These are phyloP conservation scores for Sciaenops ocellatus DNA, from an alignment of 2,797 vertebrate species.

Conservation along the genomic window DNA sequence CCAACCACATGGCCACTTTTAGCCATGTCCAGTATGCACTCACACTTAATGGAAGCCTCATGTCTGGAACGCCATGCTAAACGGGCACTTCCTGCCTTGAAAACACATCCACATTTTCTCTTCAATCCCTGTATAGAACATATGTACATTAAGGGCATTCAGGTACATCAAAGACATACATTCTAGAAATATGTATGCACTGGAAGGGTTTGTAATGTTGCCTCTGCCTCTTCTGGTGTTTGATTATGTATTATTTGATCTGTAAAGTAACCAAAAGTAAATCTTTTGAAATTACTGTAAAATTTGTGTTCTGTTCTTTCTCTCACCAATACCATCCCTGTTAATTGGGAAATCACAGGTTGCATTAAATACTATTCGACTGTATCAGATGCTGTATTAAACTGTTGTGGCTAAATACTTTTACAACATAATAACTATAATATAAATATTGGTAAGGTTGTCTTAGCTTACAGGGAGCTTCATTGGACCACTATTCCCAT, in stretches of 20 bases:
- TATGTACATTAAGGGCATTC: background rate
- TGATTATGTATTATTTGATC: background rate
- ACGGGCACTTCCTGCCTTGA: constrained; percentile 45
- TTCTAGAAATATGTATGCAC: background rate
- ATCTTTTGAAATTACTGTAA: background rate
- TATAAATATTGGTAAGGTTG: background rate
- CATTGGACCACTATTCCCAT: background rate
- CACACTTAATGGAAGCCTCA: constrained; percentile 60
- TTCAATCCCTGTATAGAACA: constrained; percentile 36
- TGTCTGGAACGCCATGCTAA: constrained; percentile 40
- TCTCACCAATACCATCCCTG: background rate
- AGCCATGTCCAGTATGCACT: constrained; percentile 40
- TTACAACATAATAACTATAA: constrained; percentile 13
- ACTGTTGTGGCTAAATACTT: background rate
- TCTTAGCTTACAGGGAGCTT: background rate
- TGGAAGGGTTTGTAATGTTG: background rate
- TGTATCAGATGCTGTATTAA: constrained; percentile 1
- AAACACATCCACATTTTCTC: constrained; percentile 42
- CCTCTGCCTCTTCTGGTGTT: background rate
- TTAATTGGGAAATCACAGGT: constrained; percentile 1
- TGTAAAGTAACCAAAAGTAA: background rate
- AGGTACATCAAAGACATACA: background rate
- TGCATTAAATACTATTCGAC: background rate
- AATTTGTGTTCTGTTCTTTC: background rate
- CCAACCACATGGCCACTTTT: constrained; percentile 67